These are phyloP conservation scores for Patella depressa DNA, from an alignment of 2,888 invertebrate species.

Conservation along the genomic window DNA sequence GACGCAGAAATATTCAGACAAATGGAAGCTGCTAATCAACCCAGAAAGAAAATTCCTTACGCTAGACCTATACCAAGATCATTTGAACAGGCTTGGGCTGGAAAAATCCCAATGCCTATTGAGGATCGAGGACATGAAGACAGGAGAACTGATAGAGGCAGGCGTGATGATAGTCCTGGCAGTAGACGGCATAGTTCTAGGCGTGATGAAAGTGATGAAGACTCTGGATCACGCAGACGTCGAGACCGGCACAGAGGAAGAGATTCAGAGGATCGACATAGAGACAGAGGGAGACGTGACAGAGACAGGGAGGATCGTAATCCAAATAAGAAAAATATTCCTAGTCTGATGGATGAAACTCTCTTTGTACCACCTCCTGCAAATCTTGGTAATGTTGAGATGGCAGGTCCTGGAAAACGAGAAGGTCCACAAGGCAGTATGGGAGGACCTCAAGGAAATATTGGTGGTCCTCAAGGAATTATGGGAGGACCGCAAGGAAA, in stretches of 20 bases:
- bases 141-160: constrained; percentile 20
- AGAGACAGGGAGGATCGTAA: constrained; percentile 17
- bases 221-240: constrained; percentile 31
- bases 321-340: constrained; percentile 6
- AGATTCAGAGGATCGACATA: constrained; percentile 3
- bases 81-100: constrained; percentile 97
- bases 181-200: constrained; percentile 12
- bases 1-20: constrained; percentile 49
- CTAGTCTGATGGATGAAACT: constrained; percentile 1
- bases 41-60: constrained; percentile 81
- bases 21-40: constrained; percentile 38
- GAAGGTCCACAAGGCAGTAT: neutral
- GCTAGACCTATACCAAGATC: constrained; percentile 96
- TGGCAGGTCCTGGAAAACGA: neutral
- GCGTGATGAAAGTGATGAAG: constrained; percentile 23
- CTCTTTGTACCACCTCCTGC: neutral
- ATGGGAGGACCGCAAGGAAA: neutral
- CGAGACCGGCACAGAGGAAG: constrained; percentile 27
- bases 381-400: neutral
- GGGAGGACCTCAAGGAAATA: constrained; percentile 4
- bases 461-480: constrained; percentile 16
- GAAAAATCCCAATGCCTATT: constrained; percentile 53
- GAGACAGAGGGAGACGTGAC: constrained; percentile 8
- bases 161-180: constrained; percentile 17
- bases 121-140: constrained; percentile 26